Evolutionary conservation across 2,888 invertebrate species (phyloP), one percentile per base, ranked within the genome.

Genomic region (Nymphalis urticae): DNA sequence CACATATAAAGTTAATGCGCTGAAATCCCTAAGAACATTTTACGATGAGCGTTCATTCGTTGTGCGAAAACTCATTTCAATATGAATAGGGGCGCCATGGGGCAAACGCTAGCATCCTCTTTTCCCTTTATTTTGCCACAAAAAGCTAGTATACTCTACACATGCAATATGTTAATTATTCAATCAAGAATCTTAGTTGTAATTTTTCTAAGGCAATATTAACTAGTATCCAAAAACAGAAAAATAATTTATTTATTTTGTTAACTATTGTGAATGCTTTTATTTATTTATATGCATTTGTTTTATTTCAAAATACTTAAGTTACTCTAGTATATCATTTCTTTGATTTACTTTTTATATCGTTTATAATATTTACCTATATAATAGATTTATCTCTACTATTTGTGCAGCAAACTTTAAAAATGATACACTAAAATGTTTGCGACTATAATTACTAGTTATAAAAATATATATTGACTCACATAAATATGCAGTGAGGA

Each of bases 401-500:
- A 56, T 5, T n/a, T 32, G 32, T 32, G n/a, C n/a, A 56, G 56
- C n/a, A 56, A n/a, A 56, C 2, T 13, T 1, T n/a, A 16, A 60
- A 47, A 24, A 47, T 42, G 7, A 42, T 36, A 59, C 2, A 4
- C 10, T n/a, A 42, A n/a, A 47, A 9, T 17, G 51, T 17, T 27
- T 19, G 48, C 21, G 0, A 32, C 42, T 1, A 47, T 53, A 17
- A 8, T 17, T 2, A 24, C 9, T n/a, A 50, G 7, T 1, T 32
- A 10, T 5, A 51, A 54, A 69, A 71, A 72, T 62, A 72, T 64
- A 66, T 56, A 69, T 66, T 68, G 69, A 73, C 73, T 73, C 66
- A 73, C 73, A 72, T 68, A 54, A 66, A 66, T 64, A 61, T 58
- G 77, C 78, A 48, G n/a, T 24, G 58, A 19, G 42, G 19, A 48